Percentiles rank a stretch among this genome's conserved stretches.
phyloP scores from a whole-genome alignment of 2,797 vertebrate genomes.

The Coregonus suidteri region DNA sequence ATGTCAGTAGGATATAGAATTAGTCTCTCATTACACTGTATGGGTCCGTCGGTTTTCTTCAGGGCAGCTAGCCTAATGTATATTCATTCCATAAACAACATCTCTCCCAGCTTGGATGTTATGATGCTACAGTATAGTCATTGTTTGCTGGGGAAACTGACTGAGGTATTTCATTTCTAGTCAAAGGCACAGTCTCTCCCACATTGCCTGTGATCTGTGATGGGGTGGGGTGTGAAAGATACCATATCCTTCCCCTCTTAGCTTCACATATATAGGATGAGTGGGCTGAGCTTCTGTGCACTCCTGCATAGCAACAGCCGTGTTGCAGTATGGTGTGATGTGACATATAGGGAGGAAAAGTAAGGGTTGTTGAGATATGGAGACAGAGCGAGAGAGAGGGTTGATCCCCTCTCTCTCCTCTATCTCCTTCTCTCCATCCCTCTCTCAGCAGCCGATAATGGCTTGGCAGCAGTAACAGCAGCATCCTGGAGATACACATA shows the following conservation, averaged over 20 bases:
- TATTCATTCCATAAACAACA: neutral
- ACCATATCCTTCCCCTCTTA: neutral
- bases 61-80: too few species aligned
- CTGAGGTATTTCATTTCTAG: neutral
- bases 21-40: too few species aligned
- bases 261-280: neutral
- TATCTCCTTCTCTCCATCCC: neutral
- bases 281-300: neutral
- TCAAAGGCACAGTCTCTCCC: neutral
- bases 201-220: neutral
- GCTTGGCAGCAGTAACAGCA: neutral
- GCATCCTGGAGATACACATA: neutral
- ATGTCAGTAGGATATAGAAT: too few species aligned
- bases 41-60: too few species aligned
- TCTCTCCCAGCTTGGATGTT: too few species aligned
- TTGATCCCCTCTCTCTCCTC: neutral
- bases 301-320: constrained; percentile 29
- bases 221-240: neutral
- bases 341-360: constrained; percentile 1
- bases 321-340: neutral
- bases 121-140: neutral
- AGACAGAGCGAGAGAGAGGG: neutral
- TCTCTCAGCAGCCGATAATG: neutral
- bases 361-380: neutral
- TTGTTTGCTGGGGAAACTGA: neutral